Conservation (phyloP, 64 coral and sea anemone genomes). For the Stylophora pistillata region DNA sequence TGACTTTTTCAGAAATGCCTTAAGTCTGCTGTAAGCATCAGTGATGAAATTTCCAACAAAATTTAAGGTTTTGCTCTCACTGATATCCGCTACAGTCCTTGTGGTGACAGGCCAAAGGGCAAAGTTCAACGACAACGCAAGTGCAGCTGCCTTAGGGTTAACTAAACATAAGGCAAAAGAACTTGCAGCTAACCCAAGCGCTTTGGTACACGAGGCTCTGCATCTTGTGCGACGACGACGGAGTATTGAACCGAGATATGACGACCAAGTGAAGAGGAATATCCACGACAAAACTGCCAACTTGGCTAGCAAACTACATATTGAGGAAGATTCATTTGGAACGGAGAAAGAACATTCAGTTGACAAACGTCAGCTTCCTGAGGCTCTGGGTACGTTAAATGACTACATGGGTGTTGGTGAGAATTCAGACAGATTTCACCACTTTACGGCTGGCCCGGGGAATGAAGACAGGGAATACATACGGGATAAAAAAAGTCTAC, state of each 20-base stretch:
- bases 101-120: neutral
- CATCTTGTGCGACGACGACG: conserved; percentile 13
- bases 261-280: conserved; percentile 8
- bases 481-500: neutral
- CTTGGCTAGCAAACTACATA: neutral
- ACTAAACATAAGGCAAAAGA: conserved; percentile 27
- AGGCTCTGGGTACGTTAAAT: neutral
- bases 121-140: conserved; percentile 18
- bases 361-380: conserved; percentile 39
- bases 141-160: neutral
- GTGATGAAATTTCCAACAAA: neutral
- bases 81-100: neutral
- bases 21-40: neutral
- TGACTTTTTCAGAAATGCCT: neutral
- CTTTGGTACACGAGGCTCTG: conserved; percentile 22
- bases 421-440: neutral
- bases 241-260: conserved; percentile 15
- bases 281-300: neutral
- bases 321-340: neutral
- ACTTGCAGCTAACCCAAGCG: conserved; percentile 23
- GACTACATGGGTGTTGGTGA: neutral
- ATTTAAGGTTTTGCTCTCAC: neutral
- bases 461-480: neutral
- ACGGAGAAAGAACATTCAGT: conserved; percentile 26
- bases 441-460: neutral